phyloP scores from a whole-genome alignment of 2,113 vertebrate species.

The Sterna hirundo region DNA sequence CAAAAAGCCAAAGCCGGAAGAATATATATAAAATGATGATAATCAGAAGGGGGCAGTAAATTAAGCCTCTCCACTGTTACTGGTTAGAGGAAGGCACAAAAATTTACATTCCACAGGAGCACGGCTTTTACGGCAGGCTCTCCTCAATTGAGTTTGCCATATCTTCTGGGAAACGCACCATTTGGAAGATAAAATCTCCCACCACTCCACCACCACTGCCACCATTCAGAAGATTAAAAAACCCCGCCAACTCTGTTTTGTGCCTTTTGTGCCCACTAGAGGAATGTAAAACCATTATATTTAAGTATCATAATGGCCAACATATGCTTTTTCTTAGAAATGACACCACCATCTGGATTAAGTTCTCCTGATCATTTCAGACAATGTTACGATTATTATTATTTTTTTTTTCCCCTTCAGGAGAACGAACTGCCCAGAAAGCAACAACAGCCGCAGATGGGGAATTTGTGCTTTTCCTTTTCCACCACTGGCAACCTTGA shows the following conservation, averaged over 20 bases:
- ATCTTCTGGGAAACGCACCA: constrained; percentile 70
- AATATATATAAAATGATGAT: constrained; percentile 58
- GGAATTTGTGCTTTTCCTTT: constrained; percentile 19
- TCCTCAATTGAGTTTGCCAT: constrained; percentile 56
- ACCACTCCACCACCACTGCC: constrained; percentile 51
- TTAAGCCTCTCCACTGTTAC: constrained; percentile 60
- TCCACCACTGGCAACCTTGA: neutral
- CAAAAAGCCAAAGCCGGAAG: constrained; percentile 19
- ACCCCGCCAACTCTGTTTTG: constrained; percentile 67
- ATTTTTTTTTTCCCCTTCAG: constrained; percentile 50
- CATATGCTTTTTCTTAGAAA: constrained; percentile 86
- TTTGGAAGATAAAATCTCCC: constrained; percentile 73
- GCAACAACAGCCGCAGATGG: constrained; percentile 25
- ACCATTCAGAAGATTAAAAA: constrained; percentile 72
- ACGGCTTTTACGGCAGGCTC: constrained; percentile 49
- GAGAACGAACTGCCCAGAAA: constrained; percentile 46
- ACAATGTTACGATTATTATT: constrained; percentile 74
- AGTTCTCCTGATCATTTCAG: constrained; percentile 80
- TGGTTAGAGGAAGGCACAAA: constrained; percentile 57
- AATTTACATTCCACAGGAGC: constrained; percentile 57
- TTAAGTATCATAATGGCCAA: constrained; percentile 83
- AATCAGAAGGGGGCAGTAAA: constrained; percentile 56
- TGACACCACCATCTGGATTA: constrained; percentile 83
- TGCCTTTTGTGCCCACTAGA: constrained; percentile 75
- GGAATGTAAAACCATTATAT: constrained; percentile 83